Conservation (phyloP, 2,113 vertebrate genomes). For the Macrotis lagotis region DNA sequence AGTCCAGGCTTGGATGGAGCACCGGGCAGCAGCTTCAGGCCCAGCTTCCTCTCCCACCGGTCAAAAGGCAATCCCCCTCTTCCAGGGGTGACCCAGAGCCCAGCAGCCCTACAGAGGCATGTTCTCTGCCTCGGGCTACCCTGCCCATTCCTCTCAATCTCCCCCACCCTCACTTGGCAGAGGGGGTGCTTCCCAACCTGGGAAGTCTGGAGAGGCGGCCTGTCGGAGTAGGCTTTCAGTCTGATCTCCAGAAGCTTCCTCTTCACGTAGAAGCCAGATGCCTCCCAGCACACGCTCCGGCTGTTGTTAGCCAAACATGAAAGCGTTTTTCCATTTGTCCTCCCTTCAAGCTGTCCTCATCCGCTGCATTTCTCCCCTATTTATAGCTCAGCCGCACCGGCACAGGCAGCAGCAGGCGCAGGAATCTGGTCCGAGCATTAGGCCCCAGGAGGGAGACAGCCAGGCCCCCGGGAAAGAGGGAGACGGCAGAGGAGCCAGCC, state of each 20-base stretch:
- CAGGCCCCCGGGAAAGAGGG: not conserved
- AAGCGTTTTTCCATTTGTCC: slow-evolving; percentile 31
- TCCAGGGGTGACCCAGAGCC: not conserved
- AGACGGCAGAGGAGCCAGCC: not conserved
- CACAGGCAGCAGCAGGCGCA: slow-evolving; percentile 22
- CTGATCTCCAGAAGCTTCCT: not conserved
- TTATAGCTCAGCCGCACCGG: slow-evolving; percentile 55
- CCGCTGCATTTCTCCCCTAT: slow-evolving; percentile 60
- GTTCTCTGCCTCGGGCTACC: too few species aligned
- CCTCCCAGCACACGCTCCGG: rapidly evolving
- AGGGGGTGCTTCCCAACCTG: not conserved
- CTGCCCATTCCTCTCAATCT: not conserved
- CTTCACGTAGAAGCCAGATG: not conserved
- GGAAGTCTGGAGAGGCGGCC: not conserved
- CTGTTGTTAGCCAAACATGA: slow-evolving; percentile 8
- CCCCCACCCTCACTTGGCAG: not conserved
- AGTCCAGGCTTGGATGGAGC: not conserved
- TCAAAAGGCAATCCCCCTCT: not conserved
- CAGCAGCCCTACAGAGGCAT: too few species aligned
- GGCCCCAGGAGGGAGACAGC: not conserved
- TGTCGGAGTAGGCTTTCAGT: not conserved
- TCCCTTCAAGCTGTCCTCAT: slow-evolving; percentile 40
- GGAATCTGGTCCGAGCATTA: slow-evolving; percentile 33
- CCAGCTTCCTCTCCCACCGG: not conserved
- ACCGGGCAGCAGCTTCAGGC: not conserved